Evolutionary conservation across 1,140 invertebrate genomes (phyloP), one percentile per base, ranked within the genome.

Genomic region (Drosophila teissieri): DNA sequence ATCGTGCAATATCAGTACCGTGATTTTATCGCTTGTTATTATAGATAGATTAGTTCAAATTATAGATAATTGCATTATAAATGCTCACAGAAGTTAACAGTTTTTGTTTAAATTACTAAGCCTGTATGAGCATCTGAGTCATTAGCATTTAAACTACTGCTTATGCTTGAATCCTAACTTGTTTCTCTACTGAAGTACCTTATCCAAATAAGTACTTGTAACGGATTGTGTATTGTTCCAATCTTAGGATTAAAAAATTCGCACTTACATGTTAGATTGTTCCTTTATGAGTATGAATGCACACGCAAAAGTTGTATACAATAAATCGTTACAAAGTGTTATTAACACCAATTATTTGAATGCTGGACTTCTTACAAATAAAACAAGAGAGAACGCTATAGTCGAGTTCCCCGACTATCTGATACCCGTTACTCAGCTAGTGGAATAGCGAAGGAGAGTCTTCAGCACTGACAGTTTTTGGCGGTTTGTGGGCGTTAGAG

Each of bases 51-150:
- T 15, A 19, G 22, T 14, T 49, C 22, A 15, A 36, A 39, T 17
- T 34, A 34, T 54, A 39, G 36, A 46, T 39, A 27, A 24, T 24
- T 24, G 67, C 67, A 70, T 70, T 70, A 24, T 36, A 57, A 70
- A 57, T 70, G 67, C 65, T 14, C 27, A 57, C 24, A 40, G 48
- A 70, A 70, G 67, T 55, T 70, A 70, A 70, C 67, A 53, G 46
- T 31, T 31, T 31, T 22, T 22, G 19, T 17, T 69, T 54, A n/a
- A 55, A 34, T 70, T 42, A 4, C 17, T n/a, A 44, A 36, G 61
- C 27, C 15, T 27, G 19, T 36, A 6, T 27, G 6, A 27, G 10
- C 24, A 17, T 15, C 8, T 27, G 24, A 57, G 36, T n/a, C 14
- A 39, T 12, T n/a, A 31, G 12, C 10, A 31, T 62, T 58, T 58